Conservation (phyloP, 1,140 invertebrate genomes). For the Drosophila cardini region DNA sequence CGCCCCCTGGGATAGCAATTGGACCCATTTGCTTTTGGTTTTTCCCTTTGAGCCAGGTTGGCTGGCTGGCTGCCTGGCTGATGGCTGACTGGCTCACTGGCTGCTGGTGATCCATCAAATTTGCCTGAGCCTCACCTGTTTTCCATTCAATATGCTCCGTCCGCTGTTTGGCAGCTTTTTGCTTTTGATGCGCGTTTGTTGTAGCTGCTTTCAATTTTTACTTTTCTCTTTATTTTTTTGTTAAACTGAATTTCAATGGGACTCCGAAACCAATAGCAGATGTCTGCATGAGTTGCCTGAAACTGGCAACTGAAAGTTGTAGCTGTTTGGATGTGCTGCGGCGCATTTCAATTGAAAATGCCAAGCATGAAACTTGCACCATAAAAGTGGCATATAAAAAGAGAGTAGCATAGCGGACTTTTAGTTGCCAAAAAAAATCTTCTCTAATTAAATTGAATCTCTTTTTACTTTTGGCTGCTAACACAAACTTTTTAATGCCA, state of each 20-base stretch:
- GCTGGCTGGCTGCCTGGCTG: neutral
- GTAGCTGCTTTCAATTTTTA: neutral
- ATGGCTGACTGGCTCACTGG: conserved; percentile 2
- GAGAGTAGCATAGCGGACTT: conserved; percentile 20
- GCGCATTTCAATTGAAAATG: conserved; percentile 46
- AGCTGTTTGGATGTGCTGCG: neutral
- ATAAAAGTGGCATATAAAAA: conserved; percentile 75
- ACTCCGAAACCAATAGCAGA: conserved; percentile 23
- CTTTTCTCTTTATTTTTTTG: conserved; percentile 4
- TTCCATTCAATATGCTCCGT: conserved; percentile 69
- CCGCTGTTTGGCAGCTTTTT: conserved; percentile 17
- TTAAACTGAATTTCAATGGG: conserved; percentile 40
- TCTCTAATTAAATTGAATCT: conserved; percentile 79
- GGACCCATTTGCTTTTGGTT: neutral
- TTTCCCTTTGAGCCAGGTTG: conserved; percentile 10
- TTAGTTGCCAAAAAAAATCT: conserved; percentile 62
- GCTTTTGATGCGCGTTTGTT: conserved; percentile 40
- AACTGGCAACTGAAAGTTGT: conserved; percentile 6
- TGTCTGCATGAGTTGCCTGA: conserved; percentile 38
- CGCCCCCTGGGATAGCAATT: conserved; percentile 3
- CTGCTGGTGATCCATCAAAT: conserved; percentile 74
- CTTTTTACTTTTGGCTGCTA: conserved; percentile 46
- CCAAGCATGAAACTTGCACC: conserved; percentile 52
- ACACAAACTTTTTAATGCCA: conserved; percentile 75
- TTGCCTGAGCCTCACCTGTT: conserved; percentile 56